Evolutionary conservation across 2,797 vertebrate species (phyloP).

Genomic region (Salmo trutta): DNA sequence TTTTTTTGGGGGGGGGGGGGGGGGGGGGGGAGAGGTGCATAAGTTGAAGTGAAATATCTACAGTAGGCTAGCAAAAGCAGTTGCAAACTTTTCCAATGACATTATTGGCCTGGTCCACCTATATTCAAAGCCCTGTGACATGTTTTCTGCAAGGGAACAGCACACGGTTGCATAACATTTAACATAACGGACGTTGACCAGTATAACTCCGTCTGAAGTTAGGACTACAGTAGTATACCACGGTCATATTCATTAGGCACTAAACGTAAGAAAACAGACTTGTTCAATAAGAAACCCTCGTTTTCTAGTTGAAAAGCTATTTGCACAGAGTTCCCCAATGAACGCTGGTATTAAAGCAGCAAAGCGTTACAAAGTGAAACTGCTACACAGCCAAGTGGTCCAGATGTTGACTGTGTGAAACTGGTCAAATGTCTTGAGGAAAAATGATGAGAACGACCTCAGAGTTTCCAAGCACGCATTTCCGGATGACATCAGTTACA

Average conservation of each 20-base stretch:
- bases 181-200: not conserved
- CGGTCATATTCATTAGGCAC: too few species aligned
- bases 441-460: slow-evolving; percentile 46
- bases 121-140: not conserved
- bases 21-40: not conserved
- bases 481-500: slow-evolving; percentile 56
- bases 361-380: not conserved
- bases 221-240: too few species aligned
- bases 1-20: too few species aligned
- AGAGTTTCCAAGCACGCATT: slow-evolving; percentile 46
- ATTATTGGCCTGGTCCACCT: not conserved
- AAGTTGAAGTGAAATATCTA: not conserved
- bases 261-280: too few species aligned
- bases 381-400: not conserved
- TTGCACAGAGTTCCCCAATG: not conserved
- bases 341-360: not conserved
- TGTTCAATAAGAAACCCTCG: too few species aligned
- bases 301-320: not conserved
- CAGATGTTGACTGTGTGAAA: slow-evolving; percentile 30
- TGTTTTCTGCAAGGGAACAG: not conserved
- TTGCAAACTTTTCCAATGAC: not conserved
- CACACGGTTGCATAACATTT: not conserved
- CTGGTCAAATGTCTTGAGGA: slow-evolving; percentile 32
- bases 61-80: not conserved
- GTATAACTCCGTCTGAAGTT: too few species aligned